Percentiles rank a stretch among this genome's conserved stretches.
These are phyloP conservation scores for Saccopteryx bilineata DNA, from an alignment of 2,113 vertebrate species.

Conservation along the genomic window DNA sequence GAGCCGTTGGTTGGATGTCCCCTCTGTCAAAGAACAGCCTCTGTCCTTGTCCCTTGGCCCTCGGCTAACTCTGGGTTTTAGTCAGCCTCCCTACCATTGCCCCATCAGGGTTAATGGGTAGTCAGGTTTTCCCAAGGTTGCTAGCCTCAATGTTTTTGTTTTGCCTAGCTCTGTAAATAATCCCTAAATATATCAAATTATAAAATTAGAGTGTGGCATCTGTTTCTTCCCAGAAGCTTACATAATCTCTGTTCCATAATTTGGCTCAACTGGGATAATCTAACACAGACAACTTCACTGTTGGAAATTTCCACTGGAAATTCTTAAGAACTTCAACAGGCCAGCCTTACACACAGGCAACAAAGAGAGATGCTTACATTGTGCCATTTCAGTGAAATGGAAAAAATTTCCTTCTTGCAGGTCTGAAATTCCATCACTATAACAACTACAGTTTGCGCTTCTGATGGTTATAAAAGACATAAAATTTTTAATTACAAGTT, in stretches of 20 bases:
- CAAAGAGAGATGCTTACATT: not conserved
- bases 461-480: not conserved
- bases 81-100: not conserved
- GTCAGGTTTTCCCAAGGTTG: not conserved
- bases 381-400: not conserved
- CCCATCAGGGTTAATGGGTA: not conserved
- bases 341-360: not conserved
- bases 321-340: conserved; percentile 6
- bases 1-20: not conserved
- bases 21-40: not conserved
- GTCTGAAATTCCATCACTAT: not conserved
- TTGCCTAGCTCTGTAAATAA: not conserved
- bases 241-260: not conserved
- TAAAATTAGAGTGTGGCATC: not conserved
- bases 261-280: not conserved
- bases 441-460: not conserved
- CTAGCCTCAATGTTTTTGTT: not conserved
- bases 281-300: not conserved
- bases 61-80: not conserved
- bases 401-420: not conserved
- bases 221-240: not conserved
- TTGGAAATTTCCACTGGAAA: conserved; percentile 41
- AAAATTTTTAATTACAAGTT: conserved; percentile 38
- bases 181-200: not conserved
- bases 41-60: not conserved